Conservation (phyloP, 2,113 vertebrate species). For the Okapia johnstoni region DNA sequence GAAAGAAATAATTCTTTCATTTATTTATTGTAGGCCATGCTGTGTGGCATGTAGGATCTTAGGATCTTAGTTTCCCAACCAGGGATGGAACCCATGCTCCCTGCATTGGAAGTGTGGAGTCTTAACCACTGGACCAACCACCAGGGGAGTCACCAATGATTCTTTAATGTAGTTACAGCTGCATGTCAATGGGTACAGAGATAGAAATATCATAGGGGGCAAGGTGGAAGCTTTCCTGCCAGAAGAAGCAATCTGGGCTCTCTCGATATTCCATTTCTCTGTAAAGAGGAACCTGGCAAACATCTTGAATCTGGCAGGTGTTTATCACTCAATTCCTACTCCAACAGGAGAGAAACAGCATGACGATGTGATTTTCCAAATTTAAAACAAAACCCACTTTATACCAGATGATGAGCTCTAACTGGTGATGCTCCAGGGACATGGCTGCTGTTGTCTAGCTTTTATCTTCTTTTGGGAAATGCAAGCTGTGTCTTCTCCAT, state of each 20-base stretch:
- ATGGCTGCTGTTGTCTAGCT: not conserved
- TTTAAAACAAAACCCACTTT: slow-evolving; percentile 56
- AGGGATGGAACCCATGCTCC: not conserved
- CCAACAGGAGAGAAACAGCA: slow-evolving; percentile 29
- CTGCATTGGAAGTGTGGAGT: not conserved
- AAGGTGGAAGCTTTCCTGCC: not conserved
- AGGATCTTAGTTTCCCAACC: not conserved
- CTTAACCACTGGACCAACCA: not conserved
- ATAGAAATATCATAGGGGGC: not conserved
- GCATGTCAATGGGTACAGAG: not conserved
- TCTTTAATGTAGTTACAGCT: not conserved
- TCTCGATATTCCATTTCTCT: slow-evolving; percentile 37
- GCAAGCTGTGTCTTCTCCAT: not conserved
- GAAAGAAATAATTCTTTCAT: not conserved
- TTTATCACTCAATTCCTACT: slow-evolving; percentile 43
- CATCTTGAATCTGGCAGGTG: slow-evolving; percentile 39
- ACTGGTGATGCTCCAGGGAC: not conserved
- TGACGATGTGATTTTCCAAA: slow-evolving; percentile 3
- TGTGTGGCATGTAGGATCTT: not conserved
- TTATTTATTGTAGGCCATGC: not conserved
- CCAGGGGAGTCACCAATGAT: not conserved
- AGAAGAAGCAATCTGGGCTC: slow-evolving; percentile 27
- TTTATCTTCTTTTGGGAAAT: not conserved
- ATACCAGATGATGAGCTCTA: not conserved
- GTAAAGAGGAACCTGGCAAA: slow-evolving; percentile 47